phyloP scores from a whole-genome alignment of 2,797 vertebrate genomes.

The Poecile montanus region DNA sequence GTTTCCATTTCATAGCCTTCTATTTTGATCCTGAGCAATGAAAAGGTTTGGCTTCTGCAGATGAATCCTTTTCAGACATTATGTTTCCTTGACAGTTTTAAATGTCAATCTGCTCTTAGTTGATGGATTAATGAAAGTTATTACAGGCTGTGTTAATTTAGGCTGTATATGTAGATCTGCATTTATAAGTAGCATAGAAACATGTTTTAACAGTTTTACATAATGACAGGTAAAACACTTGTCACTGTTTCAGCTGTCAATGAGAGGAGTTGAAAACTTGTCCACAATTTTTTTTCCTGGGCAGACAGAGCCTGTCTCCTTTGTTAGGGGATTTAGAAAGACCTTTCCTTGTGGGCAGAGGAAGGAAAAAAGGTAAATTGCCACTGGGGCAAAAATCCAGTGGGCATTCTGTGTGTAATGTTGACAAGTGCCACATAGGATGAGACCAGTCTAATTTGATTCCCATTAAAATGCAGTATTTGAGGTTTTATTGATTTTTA shows the following conservation, averaged over 20 bases:
- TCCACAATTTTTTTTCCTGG: constrained; percentile 11
- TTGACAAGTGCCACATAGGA: constrained; percentile 34
- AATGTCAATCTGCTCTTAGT: constrained; percentile 44
- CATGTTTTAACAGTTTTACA: not conserved
- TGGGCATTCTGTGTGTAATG: constrained; percentile 18
- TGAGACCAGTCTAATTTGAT: constrained; percentile 62
- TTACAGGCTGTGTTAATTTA: constrained; percentile 34
- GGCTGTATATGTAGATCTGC: constrained; percentile 7
- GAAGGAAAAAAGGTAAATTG: constrained; percentile 50
- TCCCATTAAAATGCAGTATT: constrained; percentile 62
- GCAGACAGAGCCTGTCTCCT: constrained; percentile 1
- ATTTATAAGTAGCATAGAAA: constrained; percentile 19
- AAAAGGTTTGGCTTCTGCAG: constrained; percentile 13
- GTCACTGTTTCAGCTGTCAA: not conserved
- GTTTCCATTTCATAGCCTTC: not conserved
- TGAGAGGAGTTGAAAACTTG: constrained; percentile 1
- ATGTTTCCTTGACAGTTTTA: constrained; percentile 31
- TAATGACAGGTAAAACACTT: not conserved
- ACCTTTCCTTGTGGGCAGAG: constrained; percentile 8
- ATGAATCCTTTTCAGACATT: constrained; percentile 17
- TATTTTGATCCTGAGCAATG: not conserved
- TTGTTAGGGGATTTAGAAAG: constrained; percentile 14
- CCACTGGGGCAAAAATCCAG: not conserved
- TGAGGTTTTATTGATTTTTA: constrained; percentile 57
- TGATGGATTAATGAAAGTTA: constrained; percentile 47